Evolutionary conservation across 2,113 vertebrate genomes (phyloP).

Genomic region (Eolophus roseicapilla): DNA sequence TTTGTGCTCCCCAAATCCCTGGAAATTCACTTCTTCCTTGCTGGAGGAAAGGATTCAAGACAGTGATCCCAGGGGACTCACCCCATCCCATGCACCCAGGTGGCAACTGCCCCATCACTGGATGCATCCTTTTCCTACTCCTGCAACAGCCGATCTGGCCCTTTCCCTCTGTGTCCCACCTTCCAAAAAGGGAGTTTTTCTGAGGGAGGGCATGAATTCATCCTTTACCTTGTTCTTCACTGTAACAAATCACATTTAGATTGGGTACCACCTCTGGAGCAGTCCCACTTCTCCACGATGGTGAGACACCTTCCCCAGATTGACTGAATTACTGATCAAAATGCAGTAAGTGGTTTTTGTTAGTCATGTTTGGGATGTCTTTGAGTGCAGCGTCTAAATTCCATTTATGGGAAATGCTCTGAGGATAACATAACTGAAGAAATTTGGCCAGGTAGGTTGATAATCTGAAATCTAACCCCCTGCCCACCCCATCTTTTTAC

Average conservation of each 20-base stretch:
- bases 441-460: background rate
- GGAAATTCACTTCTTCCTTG: background rate
- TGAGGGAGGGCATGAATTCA: background rate
- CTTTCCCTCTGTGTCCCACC: background rate
- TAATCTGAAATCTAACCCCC: background rate
- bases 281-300: background rate
- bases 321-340: background rate
- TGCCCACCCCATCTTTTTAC: background rate
- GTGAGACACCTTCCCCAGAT: background rate
- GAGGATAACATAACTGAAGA: background rate
- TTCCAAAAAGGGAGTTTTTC: background rate
- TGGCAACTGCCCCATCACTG: background rate
- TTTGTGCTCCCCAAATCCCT: background rate
- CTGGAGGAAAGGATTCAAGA: background rate
- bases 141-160: rapidly evolving
- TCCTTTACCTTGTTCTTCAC: background rate
- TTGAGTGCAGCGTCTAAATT: background rate
- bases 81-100: background rate
- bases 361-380: background rate
- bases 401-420: background rate
- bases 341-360: background rate
- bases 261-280: background rate
- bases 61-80: rapidly evolving
- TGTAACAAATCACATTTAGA: background rate
- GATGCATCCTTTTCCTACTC: background rate